Evolutionary conservation across 2,797 vertebrate genomes (phyloP).

Genomic region (Enteromius argenteus): DNA sequence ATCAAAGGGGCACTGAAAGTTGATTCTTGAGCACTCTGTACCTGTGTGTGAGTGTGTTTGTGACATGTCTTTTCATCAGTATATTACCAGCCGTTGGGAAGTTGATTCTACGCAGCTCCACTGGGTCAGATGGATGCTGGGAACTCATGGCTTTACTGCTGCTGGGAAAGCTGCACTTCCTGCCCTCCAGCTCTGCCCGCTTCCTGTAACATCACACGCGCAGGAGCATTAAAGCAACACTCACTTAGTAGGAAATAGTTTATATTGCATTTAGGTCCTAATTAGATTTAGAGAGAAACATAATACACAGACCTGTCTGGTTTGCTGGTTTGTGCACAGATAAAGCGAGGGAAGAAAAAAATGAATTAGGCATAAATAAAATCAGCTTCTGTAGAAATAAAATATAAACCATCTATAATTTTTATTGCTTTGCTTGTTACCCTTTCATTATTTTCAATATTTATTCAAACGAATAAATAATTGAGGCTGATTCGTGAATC

Average conservation of each 20-base stretch:
- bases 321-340: constrained; percentile 89
- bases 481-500: neutral
- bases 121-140: constrained; percentile 96
- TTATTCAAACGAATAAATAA: neutral
- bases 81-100: constrained; percentile 96
- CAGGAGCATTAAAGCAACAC: constrained; percentile 38
- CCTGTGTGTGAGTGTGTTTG: constrained; percentile 23
- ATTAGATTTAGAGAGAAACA: constrained; percentile 37
- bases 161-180: constrained; percentile 96
- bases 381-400: constrained; percentile 61
- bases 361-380: constrained; percentile 72
- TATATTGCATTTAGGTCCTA: constrained; percentile 45
- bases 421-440: neutral
- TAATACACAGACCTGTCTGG: constrained; percentile 93
- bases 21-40: constrained; percentile 19
- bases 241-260: constrained; percentile 49
- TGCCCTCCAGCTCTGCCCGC: constrained; percentile 94
- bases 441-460: neutral
- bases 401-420: neutral
- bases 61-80: constrained; percentile 24
- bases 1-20: constrained; percentile 14
- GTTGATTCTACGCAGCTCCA: constrained; percentile 97
- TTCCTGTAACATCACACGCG: constrained; percentile 80
- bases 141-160: constrained; percentile 93
- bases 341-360: constrained; percentile 75